Percentiles rank a stretch among this genome's conserved stretches.
Evolutionary conservation across 2,113 vertebrate species (phyloP).

Genomic region (Ivindomyrus marchei): DNA sequence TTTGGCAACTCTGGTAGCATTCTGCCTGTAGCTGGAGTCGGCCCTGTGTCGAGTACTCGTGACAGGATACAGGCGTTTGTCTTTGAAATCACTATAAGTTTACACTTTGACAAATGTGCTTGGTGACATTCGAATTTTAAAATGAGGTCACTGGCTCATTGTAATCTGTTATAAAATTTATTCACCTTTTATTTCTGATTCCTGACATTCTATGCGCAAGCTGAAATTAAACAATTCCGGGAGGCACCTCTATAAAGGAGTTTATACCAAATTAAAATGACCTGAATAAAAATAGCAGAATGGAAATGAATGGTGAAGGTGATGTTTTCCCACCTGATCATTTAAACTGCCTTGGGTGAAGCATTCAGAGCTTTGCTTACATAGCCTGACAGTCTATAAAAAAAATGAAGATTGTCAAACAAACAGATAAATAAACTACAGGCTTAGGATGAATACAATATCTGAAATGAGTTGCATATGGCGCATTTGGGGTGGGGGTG

Average conservation of each 20-base stretch:
- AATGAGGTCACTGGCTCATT: not conserved
- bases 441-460: not conserved
- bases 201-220: not conserved
- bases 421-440: not conserved
- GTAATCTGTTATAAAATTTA: not conserved
- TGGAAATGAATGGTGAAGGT: not conserved
- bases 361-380: not conserved
- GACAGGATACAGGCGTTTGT: not conserved
- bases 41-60: not conserved
- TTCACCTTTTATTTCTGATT: not conserved
- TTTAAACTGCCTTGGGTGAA: not conserved
- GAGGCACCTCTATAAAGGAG: not conserved
- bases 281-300: not conserved
- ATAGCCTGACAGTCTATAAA: not conserved
- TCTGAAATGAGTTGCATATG: not conserved
- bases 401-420: not conserved
- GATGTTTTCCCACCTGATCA: not conserved
- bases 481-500: not conserved
- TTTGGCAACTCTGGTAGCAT: not conserved
- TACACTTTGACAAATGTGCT: not conserved
- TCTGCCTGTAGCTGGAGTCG: not conserved
- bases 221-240: not conserved
- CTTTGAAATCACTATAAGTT: not conserved
- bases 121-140: not conserved
- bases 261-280: not conserved